These are phyloP conservation scores for Mirza zaza DNA, from an alignment of 2,113 vertebrate genomes.

Conservation along the genomic window DNA sequence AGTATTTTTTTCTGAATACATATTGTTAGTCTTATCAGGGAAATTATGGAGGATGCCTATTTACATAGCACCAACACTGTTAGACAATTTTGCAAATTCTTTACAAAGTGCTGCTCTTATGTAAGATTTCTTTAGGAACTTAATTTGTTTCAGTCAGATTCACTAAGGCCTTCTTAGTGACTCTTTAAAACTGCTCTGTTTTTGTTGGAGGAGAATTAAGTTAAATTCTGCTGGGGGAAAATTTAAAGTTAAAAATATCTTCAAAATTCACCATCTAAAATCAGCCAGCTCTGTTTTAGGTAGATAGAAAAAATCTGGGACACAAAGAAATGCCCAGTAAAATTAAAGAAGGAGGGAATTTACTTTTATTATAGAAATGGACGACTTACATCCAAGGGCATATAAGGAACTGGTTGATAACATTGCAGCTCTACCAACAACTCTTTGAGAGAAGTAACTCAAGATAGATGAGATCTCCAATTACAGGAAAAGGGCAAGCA, in stretches of 20 bases:
- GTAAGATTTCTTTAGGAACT: neutral
- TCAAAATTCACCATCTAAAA: neutral
- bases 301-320: neutral
- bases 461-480: neutral
- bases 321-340: slow-evolving; percentile 32
- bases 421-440: neutral
- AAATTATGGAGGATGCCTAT: neutral
- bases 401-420: neutral
- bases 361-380: neutral
- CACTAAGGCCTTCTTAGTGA: neutral
- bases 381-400: neutral
- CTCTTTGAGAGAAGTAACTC: neutral
- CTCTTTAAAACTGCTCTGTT: neutral
- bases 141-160: slow-evolving; percentile 22
- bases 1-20: neutral
- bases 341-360: slow-evolving; percentile 23
- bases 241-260: neutral
- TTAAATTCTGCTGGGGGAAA: neutral
- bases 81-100: neutral
- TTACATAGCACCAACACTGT: neutral
- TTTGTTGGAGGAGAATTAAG: slow-evolving; percentile 27
- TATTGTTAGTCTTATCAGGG: neutral
- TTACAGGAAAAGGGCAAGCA: neutral
- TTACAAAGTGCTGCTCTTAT: neutral
- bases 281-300: slow-evolving; percentile 33